Conservation (phyloP, 2,113 vertebrate genomes). For the Hiodon alosoides region DNA sequence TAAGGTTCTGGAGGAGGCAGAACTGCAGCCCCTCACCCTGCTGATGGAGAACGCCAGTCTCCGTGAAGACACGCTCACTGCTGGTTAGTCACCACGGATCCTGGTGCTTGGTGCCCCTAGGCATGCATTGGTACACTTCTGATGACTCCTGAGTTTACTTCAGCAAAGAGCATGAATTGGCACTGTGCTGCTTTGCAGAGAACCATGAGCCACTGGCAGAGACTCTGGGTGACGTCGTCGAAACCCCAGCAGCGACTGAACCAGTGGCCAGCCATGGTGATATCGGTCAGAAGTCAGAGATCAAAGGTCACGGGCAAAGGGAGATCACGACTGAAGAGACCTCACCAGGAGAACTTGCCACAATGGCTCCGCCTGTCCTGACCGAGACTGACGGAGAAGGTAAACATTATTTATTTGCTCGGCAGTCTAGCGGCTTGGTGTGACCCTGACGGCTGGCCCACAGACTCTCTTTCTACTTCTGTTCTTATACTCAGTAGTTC, state of each 20-base stretch:
- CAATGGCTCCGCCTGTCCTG: conserved; percentile 9
- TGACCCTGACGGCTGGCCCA: no score
- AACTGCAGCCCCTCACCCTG: conserved; percentile 78
- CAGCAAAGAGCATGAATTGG: neutral
- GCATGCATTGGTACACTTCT: neutral
- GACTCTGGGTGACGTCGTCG: conserved; percentile 23
- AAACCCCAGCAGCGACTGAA: conserved; percentile 10
- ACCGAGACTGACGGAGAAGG: conserved; percentile 25
- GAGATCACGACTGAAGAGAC: conserved; percentile 16
- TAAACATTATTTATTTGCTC: neutral
- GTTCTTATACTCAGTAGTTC: conserved; percentile 65
- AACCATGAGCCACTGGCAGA: conserved; percentile 25
- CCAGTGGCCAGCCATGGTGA: conserved; percentile 21
- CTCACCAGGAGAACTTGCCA: neutral
- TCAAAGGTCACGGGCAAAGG: conserved; percentile 23
- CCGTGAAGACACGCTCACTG: conserved; percentile 20
- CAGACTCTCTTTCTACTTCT: neutral
- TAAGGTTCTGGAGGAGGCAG: conserved; percentile 75
- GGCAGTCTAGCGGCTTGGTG: neutral
- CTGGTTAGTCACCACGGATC: conserved; percentile 25
- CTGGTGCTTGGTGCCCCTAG: neutral
- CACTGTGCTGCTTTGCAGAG: conserved; percentile 34
- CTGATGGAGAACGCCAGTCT: conserved; percentile 57
- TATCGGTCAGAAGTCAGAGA: conserved; percentile 36
- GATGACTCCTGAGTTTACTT: neutral